Evolutionary conservation across 1,140 invertebrate genomes (phyloP).

Genomic region (Bombus impatiens): DNA sequence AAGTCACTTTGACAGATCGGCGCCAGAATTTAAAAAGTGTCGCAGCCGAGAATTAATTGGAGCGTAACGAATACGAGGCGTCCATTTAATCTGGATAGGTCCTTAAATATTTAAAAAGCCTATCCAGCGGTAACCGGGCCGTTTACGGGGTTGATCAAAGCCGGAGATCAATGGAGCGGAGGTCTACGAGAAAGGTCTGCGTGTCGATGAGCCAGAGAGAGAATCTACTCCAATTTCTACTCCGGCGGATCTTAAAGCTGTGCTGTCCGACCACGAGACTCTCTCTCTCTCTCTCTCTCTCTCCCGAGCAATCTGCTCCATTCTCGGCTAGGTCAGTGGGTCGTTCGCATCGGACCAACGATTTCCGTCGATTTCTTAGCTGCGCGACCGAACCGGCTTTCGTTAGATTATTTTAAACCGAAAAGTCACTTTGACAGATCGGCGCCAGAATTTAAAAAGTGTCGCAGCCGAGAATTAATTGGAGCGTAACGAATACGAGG

Average conservation of each 20-base stretch:
- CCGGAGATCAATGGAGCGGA: slow-evolving; percentile 47
- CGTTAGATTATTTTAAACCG: slow-evolving; percentile 1
- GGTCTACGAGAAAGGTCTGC: slow-evolving; percentile 7
- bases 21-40: background rate
- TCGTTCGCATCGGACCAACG: slow-evolving; percentile 24
- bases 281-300: background rate
- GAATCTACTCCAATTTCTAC: slow-evolving; percentile 59
- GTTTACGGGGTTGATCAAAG: slow-evolving; percentile 44
- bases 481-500: slow-evolving; percentile 11
- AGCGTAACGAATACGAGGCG: slow-evolving; percentile 8
- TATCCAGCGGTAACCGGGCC: background rate
- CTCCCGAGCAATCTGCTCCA: slow-evolving; percentile 50
- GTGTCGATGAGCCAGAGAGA: slow-evolving; percentile 33
- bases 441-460: background rate
- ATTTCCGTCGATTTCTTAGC: slow-evolving; percentile 19
- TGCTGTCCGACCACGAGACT: slow-evolving; percentile 45
- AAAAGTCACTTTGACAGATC: background rate
- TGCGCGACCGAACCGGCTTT: background rate
- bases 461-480: slow-evolving; percentile 19
- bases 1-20: background rate
- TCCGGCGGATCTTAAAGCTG: slow-evolving; percentile 53
- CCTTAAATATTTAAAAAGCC: slow-evolving; percentile 44
- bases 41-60: slow-evolving; percentile 27
- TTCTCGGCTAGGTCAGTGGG: slow-evolving; percentile 51
- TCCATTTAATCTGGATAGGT: slow-evolving; percentile 32